A percentile compares a stretch with the other conserved stretches of the same genome.
These are phyloP conservation scores for Nestor notabilis DNA, from an alignment of 2,113 vertebrate genomes.

Conservation along the genomic window DNA sequence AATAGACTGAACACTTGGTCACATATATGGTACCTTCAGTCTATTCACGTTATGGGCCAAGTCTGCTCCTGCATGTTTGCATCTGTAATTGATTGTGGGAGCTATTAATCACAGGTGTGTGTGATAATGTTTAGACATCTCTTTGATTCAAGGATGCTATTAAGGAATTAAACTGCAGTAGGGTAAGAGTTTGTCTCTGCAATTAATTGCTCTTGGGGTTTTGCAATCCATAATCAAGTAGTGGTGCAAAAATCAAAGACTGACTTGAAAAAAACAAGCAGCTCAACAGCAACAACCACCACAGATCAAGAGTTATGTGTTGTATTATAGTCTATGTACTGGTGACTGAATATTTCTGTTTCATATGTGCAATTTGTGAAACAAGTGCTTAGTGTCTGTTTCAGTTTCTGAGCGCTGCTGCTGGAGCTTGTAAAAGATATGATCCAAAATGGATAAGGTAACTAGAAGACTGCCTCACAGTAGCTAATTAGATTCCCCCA, in stretches of 20 bases:
- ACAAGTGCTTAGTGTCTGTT: not conserved
- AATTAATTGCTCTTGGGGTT: constrained; percentile 20
- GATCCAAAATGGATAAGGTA: not conserved
- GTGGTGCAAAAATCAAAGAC: not conserved
- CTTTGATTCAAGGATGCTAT: constrained; percentile 57
- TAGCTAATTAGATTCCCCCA: not conserved
- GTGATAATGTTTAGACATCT: constrained; percentile 39
- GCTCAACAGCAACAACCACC: not conserved
- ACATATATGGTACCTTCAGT: not conserved
- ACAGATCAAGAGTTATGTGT: not conserved
- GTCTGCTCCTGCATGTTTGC: constrained; percentile 1
- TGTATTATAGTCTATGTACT: not conserved
- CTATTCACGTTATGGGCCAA: not conserved
- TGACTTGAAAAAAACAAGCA: not conserved
- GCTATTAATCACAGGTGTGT: constrained; percentile 21
- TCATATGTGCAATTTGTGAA: not conserved
- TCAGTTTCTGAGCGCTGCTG: not conserved
- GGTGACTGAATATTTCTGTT: not conserved
- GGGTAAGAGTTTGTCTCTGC: constrained; percentile 33
- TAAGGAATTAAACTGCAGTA: constrained; percentile 49
- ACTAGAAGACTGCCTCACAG: not conserved
- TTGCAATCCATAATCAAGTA: not conserved
- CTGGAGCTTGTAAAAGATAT: not conserved
- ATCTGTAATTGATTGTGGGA: constrained; percentile 51
- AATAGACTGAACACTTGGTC: not conserved